Conservation (phyloP, 2,113 vertebrate genomes). For the Ramphastos sulfuratus region DNA sequence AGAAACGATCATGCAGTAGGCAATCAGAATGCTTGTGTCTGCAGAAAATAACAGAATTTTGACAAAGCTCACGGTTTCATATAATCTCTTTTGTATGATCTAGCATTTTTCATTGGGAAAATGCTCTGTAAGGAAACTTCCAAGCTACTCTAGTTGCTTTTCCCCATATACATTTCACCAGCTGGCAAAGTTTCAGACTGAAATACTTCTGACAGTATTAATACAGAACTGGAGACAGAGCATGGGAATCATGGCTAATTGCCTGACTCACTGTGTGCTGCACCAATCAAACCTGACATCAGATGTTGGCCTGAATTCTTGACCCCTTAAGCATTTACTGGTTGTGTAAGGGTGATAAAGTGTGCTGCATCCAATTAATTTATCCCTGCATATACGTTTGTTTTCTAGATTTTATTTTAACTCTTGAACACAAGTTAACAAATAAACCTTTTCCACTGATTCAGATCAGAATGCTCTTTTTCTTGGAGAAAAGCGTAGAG, state of each 20-base stretch:
- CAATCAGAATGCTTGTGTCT: not conserved
- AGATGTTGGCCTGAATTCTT: not conserved
- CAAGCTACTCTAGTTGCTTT: not conserved
- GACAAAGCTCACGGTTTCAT: not conserved
- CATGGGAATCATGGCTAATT: not conserved
- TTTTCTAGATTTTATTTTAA: not conserved
- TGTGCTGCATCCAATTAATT: not conserved
- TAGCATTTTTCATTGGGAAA: not conserved
- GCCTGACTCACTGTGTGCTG: not conserved
- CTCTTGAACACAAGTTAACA: not conserved
- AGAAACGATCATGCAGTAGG: not conserved
- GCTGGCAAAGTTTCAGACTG: not conserved
- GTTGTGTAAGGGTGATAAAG: not conserved
- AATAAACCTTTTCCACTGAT: not conserved
- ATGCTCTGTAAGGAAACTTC: not conserved
- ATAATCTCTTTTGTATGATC: not conserved
- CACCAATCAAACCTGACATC: not conserved
- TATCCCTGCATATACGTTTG: not conserved
- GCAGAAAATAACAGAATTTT: not conserved
- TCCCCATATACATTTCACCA: not conserved
- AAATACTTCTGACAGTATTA: not conserved
- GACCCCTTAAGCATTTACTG: not conserved
- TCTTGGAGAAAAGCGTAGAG: not conserved
- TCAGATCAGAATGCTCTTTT: not conserved
- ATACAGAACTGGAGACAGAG: not conserved